Conservation (phyloP, 2,113 vertebrate genomes). For the Myocastor coypus region DNA sequence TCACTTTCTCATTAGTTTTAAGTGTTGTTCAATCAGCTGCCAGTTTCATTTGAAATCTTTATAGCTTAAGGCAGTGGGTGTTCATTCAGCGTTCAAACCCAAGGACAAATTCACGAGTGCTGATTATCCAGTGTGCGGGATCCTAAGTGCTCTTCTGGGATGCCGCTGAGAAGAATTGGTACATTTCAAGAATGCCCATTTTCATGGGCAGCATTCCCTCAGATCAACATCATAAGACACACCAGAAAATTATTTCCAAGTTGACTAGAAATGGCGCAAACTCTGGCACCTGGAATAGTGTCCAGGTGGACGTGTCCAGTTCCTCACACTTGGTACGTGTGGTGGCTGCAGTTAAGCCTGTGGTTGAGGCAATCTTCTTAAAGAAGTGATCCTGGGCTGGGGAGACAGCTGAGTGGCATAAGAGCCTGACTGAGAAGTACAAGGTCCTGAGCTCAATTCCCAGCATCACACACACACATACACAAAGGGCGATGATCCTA, state of each 20-base stretch:
- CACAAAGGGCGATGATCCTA: too few species aligned
- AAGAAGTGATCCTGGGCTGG: neutral
- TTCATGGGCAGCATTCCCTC: constrained; percentile 56
- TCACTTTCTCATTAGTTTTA: constrained; percentile 66
- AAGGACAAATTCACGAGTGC: constrained; percentile 36
- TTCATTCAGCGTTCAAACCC: constrained; percentile 29
- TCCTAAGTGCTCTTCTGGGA: constrained; percentile 49
- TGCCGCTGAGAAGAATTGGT: constrained; percentile 58
- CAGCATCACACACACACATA: too few species aligned
- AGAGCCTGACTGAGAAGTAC: too few species aligned
- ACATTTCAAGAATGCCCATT: constrained; percentile 66
- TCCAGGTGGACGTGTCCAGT: neutral
- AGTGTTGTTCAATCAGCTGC: constrained; percentile 59
- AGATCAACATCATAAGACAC: constrained; percentile 61
- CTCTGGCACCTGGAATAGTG: neutral
- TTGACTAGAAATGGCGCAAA: constrained; percentile 3
- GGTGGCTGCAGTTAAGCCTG: neutral
- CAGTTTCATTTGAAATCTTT: constrained; percentile 72
- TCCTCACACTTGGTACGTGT: neutral
- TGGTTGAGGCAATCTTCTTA: neutral
- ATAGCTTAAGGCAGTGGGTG: constrained; percentile 17
- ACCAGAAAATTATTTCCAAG: neutral
- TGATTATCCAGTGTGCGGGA: constrained; percentile 71
- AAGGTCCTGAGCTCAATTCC: too few species aligned
- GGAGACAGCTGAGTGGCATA: too few species aligned